Base-by-base conservation (phyloP, 1,140 invertebrate genomes). In the Panagrolaimus sp. region DNA sequence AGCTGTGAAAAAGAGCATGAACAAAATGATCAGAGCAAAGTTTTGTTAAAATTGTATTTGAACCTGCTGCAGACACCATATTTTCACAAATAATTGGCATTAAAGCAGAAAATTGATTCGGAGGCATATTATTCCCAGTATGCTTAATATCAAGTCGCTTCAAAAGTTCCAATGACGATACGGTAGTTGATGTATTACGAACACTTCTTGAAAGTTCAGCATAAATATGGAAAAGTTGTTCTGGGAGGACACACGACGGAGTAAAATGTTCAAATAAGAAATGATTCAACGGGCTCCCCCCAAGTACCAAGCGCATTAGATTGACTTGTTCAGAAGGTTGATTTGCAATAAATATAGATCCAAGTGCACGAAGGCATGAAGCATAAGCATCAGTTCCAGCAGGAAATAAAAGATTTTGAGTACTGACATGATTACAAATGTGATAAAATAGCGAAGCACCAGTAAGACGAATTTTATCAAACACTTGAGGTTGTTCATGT, bases 11-110 rank as follows among this genome's bases (percentile, higher is more conserved):
- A 76, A 76, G 74, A 21, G 65, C 48, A 32, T 71, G 62, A 15
- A 66, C 63, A 66, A 77, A 77, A 44, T 76, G 73, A 21, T 58
- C 46, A 12, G 46, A 32, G 46, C 68, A 71, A 10, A 76, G 44
- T 32, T 52, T 21, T 3, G 52, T 26, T 8, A 77, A 65, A 32
- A 26, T n/a, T 26, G 58, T 12, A 26, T 46, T 66, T 3, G 3
- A 21, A 7, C 38, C 48, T 7, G 75, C 48, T 26, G 67, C 72
- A 32, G 75, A 75, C 14, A 63, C 68, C 38, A 76, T 44, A 43
- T 76, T 76, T 44, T 76, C 75, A 47, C 75, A 76, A 65, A 77
- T 76, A 21, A 76, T 74, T 2, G 75, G 75, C 43, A 77, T 62
- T 52, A 76, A 62, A 10, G 72, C 32, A 10, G 52, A 47, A 67